These are phyloP conservation scores for Albula goreensis DNA, from an alignment of 2,113 vertebrate species.

Conservation along the genomic window DNA sequence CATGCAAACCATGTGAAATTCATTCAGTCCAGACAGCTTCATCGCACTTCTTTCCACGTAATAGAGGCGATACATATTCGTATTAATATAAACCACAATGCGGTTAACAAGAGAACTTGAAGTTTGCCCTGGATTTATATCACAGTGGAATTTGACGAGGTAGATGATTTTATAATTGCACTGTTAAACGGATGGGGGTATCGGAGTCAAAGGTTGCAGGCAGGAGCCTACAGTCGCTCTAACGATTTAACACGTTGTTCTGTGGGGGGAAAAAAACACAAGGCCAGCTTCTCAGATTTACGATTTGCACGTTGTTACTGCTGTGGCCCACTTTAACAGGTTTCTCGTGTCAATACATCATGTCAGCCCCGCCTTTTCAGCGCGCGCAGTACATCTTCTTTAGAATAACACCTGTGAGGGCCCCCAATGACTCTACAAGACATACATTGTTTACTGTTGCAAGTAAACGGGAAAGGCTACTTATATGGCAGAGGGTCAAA, in stretches of 20 bases:
- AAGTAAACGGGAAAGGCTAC: no score
- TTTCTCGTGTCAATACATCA: neutral
- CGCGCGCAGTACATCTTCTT: neutral
- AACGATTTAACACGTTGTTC: neutral
- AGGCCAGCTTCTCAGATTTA: neutral
- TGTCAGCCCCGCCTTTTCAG: neutral
- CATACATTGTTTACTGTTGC: neutral
- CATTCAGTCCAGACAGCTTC: neutral
- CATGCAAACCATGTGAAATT: neutral
- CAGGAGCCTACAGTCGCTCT: neutral
- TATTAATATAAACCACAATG: no score
- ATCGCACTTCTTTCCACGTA: no score
- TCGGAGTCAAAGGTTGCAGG: neutral
- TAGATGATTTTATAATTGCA: neutral
- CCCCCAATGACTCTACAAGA: neutral
- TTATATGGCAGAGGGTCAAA: neutral
- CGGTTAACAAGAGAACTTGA: neutral
- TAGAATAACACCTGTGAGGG: neutral
- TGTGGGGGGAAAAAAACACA: neutral
- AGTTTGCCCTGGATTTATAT: neutral
- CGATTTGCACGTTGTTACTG: neutral
- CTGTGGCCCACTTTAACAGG: neutral
- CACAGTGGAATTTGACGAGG: neutral
- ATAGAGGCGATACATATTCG: no score
- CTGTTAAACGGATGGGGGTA: neutral